phyloP scores from a whole-genome alignment of 92 coral and sea anemone species.

The Micromussa lordhowensis region DNA sequence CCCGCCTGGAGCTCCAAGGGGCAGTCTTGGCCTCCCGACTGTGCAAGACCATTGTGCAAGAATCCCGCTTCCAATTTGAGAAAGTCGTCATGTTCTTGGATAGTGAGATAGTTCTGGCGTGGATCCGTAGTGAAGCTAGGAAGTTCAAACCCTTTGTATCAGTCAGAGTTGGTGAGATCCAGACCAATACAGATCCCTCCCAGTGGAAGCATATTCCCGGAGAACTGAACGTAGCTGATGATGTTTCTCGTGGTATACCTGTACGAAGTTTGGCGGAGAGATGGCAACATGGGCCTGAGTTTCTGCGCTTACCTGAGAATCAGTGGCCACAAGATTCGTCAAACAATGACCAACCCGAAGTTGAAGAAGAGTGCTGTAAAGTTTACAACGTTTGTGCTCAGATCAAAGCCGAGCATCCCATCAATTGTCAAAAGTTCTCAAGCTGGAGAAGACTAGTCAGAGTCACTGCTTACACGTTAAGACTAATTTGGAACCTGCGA shows the following conservation, averaged over 20 bases:
- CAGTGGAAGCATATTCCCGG: too few species aligned
- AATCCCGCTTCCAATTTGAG: constrained; percentile 44
- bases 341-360: too few species aligned
- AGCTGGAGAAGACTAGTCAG: too few species aligned
- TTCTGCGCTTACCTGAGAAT: constrained; percentile 46
- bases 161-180: too few species aligned
- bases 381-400: constrained; percentile 2
- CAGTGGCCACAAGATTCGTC: constrained; percentile 46
- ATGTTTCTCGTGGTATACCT: constrained; percentile 47
- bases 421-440: constrained; percentile 56
- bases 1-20: constrained; percentile 25
- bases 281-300: constrained; percentile 56
- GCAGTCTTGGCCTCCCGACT: constrained; percentile 43
- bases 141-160: constrained; percentile 47
- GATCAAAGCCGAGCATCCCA: constrained; percentile 20
- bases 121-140: constrained; percentile 58
- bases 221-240: too few species aligned
- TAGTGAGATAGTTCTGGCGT: constrained; percentile 39
- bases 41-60: constrained; percentile 41
- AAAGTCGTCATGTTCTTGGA: constrained; percentile 31
- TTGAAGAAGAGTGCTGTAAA: background rate
- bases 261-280: constrained; percentile 33
- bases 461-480: too few species aligned
- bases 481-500: too few species aligned
- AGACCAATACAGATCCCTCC: too few species aligned